Conservation (phyloP, 2,797 vertebrate genomes). For the Apodemus agrarius region DNA sequence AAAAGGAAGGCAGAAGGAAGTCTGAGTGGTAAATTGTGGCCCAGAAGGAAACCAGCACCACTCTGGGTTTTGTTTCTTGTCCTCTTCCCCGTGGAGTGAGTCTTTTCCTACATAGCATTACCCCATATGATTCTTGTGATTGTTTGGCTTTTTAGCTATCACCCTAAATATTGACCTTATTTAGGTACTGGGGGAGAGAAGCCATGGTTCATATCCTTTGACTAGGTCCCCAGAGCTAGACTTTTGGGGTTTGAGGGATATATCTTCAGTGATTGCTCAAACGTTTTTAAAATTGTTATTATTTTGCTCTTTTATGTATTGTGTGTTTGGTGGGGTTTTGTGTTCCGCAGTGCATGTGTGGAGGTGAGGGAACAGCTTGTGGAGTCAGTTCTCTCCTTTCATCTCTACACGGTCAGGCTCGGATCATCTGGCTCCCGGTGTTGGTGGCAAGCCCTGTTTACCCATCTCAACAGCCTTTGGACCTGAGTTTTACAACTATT, state of each 20-base stretch:
- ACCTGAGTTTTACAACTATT: background rate
- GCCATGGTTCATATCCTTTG: background rate
- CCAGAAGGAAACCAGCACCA: too few species aligned
- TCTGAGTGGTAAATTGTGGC: background rate
- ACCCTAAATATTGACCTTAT: background rate
- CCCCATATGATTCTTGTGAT: background rate
- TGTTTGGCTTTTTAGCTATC: background rate
- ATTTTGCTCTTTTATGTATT: background rate
- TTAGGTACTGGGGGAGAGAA: rapidly evolving
- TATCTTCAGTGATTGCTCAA: too few species aligned
- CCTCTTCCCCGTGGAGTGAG: too few species aligned
- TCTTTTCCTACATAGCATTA: background rate
- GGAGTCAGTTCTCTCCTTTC: background rate
- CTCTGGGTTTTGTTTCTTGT: too few species aligned
- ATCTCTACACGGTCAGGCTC: background rate
- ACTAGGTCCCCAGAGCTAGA: background rate
- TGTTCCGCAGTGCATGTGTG: background rate
- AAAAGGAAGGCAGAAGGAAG: background rate
- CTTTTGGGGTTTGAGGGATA: background rate
- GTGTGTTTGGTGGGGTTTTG: background rate
- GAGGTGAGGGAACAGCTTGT: background rate
- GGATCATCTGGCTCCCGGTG: too few species aligned
- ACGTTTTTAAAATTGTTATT: background rate
- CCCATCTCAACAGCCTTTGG: background rate
- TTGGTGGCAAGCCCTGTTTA: background rate